phyloP scores from a whole-genome alignment of 2,797 vertebrate species.

The Ambastaia sidthimunki region DNA sequence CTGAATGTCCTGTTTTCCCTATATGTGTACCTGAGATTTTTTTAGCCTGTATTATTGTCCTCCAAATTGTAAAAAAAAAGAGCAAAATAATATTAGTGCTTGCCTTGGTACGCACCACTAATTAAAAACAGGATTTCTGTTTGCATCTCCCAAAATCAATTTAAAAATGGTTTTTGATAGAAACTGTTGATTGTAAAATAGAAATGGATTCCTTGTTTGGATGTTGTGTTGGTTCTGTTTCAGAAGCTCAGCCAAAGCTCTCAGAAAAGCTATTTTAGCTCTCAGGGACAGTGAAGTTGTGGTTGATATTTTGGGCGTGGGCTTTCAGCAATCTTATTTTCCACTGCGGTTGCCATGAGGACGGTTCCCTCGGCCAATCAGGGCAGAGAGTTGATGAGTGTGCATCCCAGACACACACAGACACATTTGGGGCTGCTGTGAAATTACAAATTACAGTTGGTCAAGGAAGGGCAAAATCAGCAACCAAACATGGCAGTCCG shows the following conservation, averaged over 20 bases:
- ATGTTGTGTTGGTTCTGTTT: constrained; percentile 16
- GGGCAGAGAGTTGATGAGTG: constrained; percentile 56
- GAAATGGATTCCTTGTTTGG: background rate
- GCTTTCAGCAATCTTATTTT: constrained; percentile 65
- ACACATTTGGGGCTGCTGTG: constrained; percentile 41
- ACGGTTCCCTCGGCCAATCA: constrained; percentile 62
- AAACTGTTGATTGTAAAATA: background rate
- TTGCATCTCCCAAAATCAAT: too few relatives aligned
- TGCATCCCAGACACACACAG: constrained; percentile 52
- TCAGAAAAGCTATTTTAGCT: background rate
- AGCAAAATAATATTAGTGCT: too few relatives aligned
- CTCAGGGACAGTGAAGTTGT: constrained; percentile 46
- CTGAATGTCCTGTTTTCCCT: too few relatives aligned
- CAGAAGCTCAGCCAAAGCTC: background rate
- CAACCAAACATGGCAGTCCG: constrained; percentile 58
- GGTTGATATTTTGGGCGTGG: constrained; percentile 69
- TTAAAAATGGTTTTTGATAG: background rate
- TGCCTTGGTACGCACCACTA: too few relatives aligned
- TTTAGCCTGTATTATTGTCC: too few relatives aligned
- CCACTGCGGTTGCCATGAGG: constrained; percentile 66
- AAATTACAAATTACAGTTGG: constrained; percentile 64
- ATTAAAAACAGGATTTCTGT: too few relatives aligned
- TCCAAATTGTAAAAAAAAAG: too few relatives aligned
- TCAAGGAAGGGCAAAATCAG: constrained; percentile 58
- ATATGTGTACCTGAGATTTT: too few relatives aligned